Percentiles rank a stretch among this genome's conserved stretches.
Conservation (phyloP, 2,113 vertebrate species). For the Sardina pilchardus region DNA sequence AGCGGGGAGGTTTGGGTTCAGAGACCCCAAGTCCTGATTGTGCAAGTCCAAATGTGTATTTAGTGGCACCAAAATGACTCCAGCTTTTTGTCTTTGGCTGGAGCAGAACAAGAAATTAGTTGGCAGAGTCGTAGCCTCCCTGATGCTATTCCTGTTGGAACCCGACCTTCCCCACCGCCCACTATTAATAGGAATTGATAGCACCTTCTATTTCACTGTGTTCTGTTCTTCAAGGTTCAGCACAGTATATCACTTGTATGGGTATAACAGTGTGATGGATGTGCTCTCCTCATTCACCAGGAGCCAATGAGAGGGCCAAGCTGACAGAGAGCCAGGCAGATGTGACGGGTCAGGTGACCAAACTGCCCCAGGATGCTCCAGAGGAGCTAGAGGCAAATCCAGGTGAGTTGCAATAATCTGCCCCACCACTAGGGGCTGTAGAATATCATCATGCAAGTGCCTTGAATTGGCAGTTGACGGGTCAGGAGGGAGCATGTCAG, state of each 20-base stretch:
- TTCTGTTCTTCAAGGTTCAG: background rate
- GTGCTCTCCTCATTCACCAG: constrained; percentile 57
- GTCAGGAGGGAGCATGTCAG: background rate
- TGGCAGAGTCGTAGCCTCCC: background rate
- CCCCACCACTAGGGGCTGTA: background rate
- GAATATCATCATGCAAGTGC: background rate
- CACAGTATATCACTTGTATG: background rate
- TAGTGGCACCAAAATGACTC: background rate
- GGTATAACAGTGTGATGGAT: background rate
- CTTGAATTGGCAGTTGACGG: background rate
- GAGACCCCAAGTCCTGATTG: background rate
- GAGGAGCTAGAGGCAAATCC: constrained; percentile 54
- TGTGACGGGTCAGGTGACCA: constrained; percentile 65
- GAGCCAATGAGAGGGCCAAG: constrained; percentile 72
- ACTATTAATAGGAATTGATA: background rate
- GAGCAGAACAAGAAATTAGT: background rate
- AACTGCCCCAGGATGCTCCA: constrained; percentile 50
- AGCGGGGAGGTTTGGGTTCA: background rate
- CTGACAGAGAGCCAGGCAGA: constrained; percentile 59
- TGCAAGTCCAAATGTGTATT: background rate
- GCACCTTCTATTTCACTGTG: background rate
- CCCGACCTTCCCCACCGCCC: background rate
- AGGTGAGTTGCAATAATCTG: constrained; percentile 57
- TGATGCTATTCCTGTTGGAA: background rate
- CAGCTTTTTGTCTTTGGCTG: background rate